Percentiles rank a stretch among this genome's conserved stretches.
phyloP scores from a whole-genome alignment of 2,113 vertebrate genomes.

The Tonatia bakeri region DNA sequence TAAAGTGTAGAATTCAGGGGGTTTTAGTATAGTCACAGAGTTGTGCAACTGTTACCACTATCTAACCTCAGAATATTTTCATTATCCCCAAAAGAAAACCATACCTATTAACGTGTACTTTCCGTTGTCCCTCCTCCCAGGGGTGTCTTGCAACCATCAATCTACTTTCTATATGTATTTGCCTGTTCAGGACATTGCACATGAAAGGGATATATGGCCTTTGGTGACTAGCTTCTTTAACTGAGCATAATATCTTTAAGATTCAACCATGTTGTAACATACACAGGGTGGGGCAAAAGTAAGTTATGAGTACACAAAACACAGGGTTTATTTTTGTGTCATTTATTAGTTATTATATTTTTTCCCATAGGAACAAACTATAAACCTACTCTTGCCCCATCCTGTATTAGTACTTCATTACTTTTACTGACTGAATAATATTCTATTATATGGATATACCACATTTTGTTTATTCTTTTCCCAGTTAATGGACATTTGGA shows the following conservation, averaged over 20 bases:
- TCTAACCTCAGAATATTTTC: neutral
- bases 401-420: neutral
- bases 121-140: neutral
- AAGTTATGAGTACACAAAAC: neutral
- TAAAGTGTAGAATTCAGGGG: neutral
- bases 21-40: neutral
- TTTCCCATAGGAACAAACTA: neutral
- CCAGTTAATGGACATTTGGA: neutral
- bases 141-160: neutral
- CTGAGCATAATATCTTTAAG: neutral
- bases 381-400: neutral
- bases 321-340: neutral
- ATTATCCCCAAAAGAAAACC: neutral
- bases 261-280: neutral
- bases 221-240: neutral
- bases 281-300: neutral
- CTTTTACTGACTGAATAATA: neutral
- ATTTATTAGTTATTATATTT: neutral
- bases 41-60: neutral
- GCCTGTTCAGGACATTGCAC: neutral
- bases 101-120: neutral
- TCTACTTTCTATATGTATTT: constrained; percentile 1
- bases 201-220: neutral
- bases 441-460: neutral
- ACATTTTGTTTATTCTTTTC: neutral